Base-by-base conservation (phyloP, 2,888 invertebrate genomes). In the Corythucha ciliata region DNA sequence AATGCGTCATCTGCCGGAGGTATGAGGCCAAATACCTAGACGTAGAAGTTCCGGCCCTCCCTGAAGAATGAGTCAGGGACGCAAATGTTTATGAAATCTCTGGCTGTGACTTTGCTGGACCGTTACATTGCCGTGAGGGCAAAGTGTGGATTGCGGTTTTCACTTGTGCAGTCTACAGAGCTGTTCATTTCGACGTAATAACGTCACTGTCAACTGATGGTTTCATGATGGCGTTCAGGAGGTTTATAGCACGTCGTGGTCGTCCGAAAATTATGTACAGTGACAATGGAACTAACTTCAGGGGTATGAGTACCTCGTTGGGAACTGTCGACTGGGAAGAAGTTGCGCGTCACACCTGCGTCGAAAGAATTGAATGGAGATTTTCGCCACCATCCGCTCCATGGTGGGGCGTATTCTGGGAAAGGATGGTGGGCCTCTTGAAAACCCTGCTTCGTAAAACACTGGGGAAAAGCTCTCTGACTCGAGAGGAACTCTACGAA, bases 331-430 rank as follows among this genome's bases (percentile, higher is more conserved):
- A 34, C 34, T 34, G 34, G 34, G 4, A 34, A 18, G 18, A 34
- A 34, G 18, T 34, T 34, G 34, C 16, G 2, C 29, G 53, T 12
- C 47, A 54, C 18, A 53, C 56, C 8, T 8, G 55, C 1, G 50
- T 57, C 2, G 39, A 60, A 21, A 53, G 39, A 48, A 59, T 58
- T 58, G 60, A 58, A 52, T 66, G 61, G 66, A 49, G 56, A 6
- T 70, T 37, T 14, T 47, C 26, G 18, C 52, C 52, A 4, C 46
- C 52, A 8, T 22, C 39, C 7, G 46, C 69, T 4, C 58, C 69
- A 1, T 71, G 70, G 69, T 67, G 66, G 67, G 69, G 69, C 39
- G 69, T 70, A 36, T 67, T 65, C 57, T 71, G 67, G 63, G 55
- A 57, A 33, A n/a, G 57, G 4, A 40, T 57, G 6, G 26, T 57